These are phyloP conservation scores for Synergus japonicus DNA, from an alignment of 2,888 invertebrate species.

Conservation along the genomic window DNA sequence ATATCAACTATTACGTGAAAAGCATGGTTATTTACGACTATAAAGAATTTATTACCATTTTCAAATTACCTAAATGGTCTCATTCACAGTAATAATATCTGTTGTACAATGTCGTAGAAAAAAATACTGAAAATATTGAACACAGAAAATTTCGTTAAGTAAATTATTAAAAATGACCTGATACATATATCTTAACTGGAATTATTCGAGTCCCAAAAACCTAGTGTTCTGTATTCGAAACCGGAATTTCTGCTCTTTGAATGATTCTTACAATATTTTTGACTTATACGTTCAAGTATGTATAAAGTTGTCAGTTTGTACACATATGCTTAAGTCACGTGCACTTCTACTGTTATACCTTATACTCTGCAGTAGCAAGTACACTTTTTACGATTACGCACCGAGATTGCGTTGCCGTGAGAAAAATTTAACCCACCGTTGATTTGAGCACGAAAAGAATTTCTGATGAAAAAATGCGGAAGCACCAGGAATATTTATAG, in stretches of 20 bases:
- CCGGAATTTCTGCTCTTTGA: slow-evolving; percentile 20
- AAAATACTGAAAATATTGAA: too few relatives aligned
- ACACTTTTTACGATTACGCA: slow-evolving; percentile 27
- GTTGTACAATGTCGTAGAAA: too few relatives aligned
- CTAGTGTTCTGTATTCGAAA: slow-evolving; percentile 14
- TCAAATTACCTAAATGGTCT: too few relatives aligned
- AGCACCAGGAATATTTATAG: slow-evolving; percentile 19
- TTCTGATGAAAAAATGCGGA: slow-evolving; percentile 41
- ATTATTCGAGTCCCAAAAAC: slow-evolving; percentile 14
- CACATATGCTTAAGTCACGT: slow-evolving; percentile 14
- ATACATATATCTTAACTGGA: neutral
- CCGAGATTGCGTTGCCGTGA: slow-evolving; percentile 37
- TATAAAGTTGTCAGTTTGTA: neutral
- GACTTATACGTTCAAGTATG: neutral
- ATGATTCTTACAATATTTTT: neutral
- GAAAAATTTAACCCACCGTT: slow-evolving; percentile 28
- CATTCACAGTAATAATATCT: too few relatives aligned
- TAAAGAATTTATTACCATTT: too few relatives aligned
- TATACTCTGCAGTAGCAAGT: slow-evolving; percentile 11
- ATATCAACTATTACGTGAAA: too few relatives aligned
- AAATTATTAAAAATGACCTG: too few relatives aligned
- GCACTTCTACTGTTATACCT: slow-evolving; percentile 37
- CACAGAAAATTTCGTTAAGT: too few relatives aligned
- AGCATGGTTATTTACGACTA: too few relatives aligned
- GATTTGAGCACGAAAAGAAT: slow-evolving; percentile 35